Conservation (phyloP, 2,797 vertebrate genomes). For the Diceros bicornis region DNA sequence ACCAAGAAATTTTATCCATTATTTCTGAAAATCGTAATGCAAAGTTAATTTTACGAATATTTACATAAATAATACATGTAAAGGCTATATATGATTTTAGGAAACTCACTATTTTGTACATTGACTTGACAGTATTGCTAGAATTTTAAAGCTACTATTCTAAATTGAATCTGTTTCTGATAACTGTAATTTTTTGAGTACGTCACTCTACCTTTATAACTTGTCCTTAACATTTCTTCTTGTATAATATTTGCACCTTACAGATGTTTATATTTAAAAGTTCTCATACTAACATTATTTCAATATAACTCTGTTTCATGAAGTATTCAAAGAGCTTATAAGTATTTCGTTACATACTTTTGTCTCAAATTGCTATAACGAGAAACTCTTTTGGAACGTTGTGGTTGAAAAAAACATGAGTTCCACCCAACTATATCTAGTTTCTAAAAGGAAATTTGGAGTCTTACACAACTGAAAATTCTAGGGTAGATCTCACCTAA, state of each 20-base stretch:
- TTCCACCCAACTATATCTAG: not conserved
- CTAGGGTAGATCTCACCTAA: not conserved
- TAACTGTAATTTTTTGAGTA: not conserved
- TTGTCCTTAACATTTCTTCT: not conserved
- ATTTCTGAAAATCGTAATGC: not conserved
- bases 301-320: not conserved
- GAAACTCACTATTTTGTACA: not conserved
- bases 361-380: slow-evolving; percentile 48
- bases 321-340: not conserved
- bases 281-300: slow-evolving; percentile 14
- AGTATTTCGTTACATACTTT: slow-evolving; percentile 52
- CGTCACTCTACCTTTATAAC: not conserved
- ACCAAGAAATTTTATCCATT: not conserved
- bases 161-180: slow-evolving; percentile 25
- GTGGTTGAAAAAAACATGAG: not conserved
- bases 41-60: not conserved
- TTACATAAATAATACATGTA: not conserved
- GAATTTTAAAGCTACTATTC: slow-evolving; percentile 32
- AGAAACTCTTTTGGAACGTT: not conserved
- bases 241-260: not conserved
- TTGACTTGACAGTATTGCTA: not conserved
- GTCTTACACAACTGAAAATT: not conserved
- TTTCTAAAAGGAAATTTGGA: slow-evolving; percentile 44
- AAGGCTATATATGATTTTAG: not conserved
- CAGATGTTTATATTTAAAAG: slow-evolving; percentile 49